Evolutionary conservation across 2,888 invertebrate genomes (phyloP).

Genomic region (Meghimatium bilineatum): DNA sequence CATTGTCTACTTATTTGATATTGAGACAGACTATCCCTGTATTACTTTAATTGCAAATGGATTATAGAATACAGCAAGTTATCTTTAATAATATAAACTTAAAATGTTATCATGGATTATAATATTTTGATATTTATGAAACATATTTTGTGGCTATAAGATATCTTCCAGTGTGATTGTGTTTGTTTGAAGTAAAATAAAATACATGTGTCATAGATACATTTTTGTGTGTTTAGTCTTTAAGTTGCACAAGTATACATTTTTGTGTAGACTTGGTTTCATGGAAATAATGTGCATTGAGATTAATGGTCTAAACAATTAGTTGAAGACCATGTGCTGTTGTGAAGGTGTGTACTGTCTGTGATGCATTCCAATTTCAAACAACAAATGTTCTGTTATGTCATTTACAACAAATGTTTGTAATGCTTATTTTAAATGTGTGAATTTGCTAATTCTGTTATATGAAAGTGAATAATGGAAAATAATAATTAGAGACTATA

Average conservation of each 20-base stretch:
- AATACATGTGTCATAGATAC: background rate
- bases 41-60: background rate
- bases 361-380: constrained; percentile 16
- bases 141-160: background rate
- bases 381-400: background rate
- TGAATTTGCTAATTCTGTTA: no score
- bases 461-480: no score
- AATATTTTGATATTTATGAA: background rate
- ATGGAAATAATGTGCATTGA: background rate
- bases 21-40: background rate
- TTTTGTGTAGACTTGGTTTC: background rate
- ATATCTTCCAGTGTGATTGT: background rate
- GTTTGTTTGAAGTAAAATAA: background rate
- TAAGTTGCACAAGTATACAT: background rate
- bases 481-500: no score
- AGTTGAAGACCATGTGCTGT: background rate
- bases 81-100: background rate
- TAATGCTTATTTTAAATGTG: background rate
- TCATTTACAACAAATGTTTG: background rate
- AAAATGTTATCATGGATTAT: background rate
- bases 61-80: background rate
- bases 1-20: no score
- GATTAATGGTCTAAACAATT: background rate
- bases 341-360: background rate
- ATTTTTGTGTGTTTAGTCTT: background rate